Conservation (phyloP, 2,113 vertebrate genomes). For the Bos indicus region DNA sequence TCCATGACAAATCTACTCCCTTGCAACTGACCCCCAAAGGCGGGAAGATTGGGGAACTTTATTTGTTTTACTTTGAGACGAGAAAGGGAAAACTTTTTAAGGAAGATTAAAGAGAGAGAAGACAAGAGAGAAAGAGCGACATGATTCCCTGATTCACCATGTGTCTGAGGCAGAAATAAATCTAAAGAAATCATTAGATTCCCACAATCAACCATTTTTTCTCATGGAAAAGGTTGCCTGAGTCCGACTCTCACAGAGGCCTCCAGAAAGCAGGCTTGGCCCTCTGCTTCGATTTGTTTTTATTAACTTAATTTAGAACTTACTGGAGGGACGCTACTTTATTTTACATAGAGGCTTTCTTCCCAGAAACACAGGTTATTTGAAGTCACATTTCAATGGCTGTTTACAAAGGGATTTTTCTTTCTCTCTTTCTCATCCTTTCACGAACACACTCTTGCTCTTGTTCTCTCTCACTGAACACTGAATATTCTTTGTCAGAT, state of each 20-base stretch:
- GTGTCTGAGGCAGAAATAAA: slow-evolving; percentile 60
- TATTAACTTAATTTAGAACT: slow-evolving; percentile 77
- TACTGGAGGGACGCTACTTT: slow-evolving; percentile 65
- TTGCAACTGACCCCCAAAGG: slow-evolving; percentile 54
- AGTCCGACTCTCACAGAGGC: slow-evolving; percentile 65
- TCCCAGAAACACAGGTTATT: slow-evolving; percentile 19
- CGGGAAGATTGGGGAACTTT: slow-evolving; percentile 41
- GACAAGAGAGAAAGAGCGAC: neutral
- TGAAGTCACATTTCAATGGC: slow-evolving; percentile 20
- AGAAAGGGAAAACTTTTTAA: slow-evolving; percentile 66
- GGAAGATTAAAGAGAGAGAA: slow-evolving; percentile 68
- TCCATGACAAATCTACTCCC: slow-evolving; percentile 75
- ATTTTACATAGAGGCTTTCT: neutral
- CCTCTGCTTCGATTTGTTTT: slow-evolving; percentile 68
- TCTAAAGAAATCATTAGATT: slow-evolving; percentile 59
- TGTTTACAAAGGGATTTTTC: slow-evolving; percentile 13
- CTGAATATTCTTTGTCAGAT: slow-evolving; percentile 54
- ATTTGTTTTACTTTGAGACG: slow-evolving; percentile 75
- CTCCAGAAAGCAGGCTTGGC: slow-evolving; percentile 72
- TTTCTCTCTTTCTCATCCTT: neutral
- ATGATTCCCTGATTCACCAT: neutral
- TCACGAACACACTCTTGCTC: neutral
- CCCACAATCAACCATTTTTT: slow-evolving; percentile 67
- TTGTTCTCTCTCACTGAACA: neutral
- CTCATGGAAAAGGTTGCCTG: slow-evolving; percentile 58